Base-by-base conservation (phyloP, 1,140 invertebrate species). In the Aethina tumida region DNA sequence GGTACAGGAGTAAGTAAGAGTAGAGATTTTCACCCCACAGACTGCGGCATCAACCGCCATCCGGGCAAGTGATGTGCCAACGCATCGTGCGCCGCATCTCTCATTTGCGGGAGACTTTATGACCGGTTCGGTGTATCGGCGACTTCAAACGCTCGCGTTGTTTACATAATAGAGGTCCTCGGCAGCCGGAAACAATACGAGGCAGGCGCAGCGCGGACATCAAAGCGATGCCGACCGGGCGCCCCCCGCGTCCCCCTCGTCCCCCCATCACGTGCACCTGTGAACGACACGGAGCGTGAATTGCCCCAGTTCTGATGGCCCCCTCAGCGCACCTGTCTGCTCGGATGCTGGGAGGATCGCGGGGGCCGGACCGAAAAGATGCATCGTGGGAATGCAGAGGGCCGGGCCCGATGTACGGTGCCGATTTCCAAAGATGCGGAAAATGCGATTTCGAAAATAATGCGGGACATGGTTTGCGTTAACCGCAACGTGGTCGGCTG, bases 101-200 rank as follows among this genome's bases (percentile, higher is more conserved):
- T 60, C 55, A 60, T 60, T 60, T 60, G 58, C 45, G 51, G 55
- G 50, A 52, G 57, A 52, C 39, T 59, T 60, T 60, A 60, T 49
- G 54, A 53, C 43, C 52, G 55, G 46, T 53, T 47, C 34, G 37
- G 43, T 41, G 31, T 39, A 54, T 45, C 56, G 58, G 55, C 56
- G 45, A 60, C 58, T 55, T 60, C 58, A 60, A 60, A 60, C 55
- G 52, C 38, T 49, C 45, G 47, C 50, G 54, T 55, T 61, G 59
- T 61, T 61, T 61, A 61, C 59, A 61, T 61, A 61, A 61, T 59
- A 59, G 57, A 54, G 59, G 59, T 59, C 59, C 57, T 52, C 57
- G 55, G 59, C 59, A 61, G 57, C 59, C 59, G 59, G 59, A 61
- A 61, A 61, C 59, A 61, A 59, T 61, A 58, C 52, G 57, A 58